These are phyloP conservation scores for Sialia sialis DNA, from an alignment of 2,113 vertebrate species.

Conservation along the genomic window DNA sequence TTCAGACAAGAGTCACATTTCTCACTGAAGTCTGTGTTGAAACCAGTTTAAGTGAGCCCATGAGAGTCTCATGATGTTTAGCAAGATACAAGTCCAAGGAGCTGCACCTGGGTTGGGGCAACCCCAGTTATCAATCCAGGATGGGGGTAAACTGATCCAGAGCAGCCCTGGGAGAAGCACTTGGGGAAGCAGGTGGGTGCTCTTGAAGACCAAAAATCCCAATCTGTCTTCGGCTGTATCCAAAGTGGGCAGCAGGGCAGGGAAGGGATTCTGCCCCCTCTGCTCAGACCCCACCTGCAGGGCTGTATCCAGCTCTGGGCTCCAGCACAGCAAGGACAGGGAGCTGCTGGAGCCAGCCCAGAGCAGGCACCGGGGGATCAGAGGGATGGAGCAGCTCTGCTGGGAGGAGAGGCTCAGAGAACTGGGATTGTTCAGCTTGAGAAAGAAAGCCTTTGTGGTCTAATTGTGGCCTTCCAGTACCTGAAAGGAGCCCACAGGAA, in stretches of 20 bases:
- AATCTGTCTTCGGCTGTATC: not conserved
- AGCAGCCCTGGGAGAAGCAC: not conserved
- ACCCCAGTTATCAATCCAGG: fast-evolving
- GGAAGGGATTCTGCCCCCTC: not conserved
- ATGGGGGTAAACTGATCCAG: not conserved
- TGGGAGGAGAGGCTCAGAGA: not conserved
- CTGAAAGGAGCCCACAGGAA: not conserved
- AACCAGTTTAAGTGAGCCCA: not conserved
- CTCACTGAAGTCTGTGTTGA: not conserved
- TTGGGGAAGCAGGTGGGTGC: not conserved
- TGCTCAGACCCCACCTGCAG: not conserved
- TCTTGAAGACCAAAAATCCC: not conserved
- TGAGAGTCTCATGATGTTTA: fast-evolving
- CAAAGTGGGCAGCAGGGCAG: not conserved
- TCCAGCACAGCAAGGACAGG: not conserved
- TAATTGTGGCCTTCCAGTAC: not conserved
- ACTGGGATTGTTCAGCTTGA: not conserved
- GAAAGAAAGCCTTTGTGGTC: not conserved
- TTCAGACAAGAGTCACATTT: not conserved
- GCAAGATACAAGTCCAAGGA: not conserved
- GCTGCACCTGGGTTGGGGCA: not conserved
- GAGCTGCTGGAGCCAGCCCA: fast-evolving
- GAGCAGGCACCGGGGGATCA: not conserved
- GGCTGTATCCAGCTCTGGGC: not conserved
- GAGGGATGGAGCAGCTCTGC: not conserved